phyloP scores from a whole-genome alignment of 2,888 invertebrate genomes.

The Listrodromus nycthemerus region DNA sequence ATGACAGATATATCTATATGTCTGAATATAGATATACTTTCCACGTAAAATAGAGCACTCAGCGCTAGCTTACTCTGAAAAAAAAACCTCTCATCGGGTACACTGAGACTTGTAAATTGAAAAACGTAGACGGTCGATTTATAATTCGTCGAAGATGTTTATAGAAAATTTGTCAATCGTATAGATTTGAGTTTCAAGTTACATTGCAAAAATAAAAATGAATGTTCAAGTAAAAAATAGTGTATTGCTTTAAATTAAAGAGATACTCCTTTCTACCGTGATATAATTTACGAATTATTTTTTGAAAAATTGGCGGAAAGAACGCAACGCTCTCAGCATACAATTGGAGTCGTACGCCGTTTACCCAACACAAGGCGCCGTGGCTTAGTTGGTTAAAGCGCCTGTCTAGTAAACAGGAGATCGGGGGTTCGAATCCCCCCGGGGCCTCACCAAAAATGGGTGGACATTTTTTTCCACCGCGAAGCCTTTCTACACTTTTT shows the following conservation, averaged over 20 bases:
- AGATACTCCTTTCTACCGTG: neutral
- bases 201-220: neutral
- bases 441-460: conserved; percentile 84
- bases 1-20: too few species aligned
- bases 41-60: too few species aligned
- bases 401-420: conserved; percentile 90
- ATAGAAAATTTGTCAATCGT: neutral
- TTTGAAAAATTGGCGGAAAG: neutral
- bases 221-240: neutral
- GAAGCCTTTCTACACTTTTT: neutral
- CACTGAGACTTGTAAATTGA: neutral
- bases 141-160: neutral
- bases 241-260: too few species aligned
- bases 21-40: too few species aligned
- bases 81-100: neutral
- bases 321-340: neutral
- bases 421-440: conserved; percentile 89
- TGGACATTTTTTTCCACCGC: conserved; percentile 32
- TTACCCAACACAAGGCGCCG: conserved; percentile 85
- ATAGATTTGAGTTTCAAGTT: neutral
- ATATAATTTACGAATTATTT: neutral
- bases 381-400: conserved; percentile 93
- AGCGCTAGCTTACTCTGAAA: too few species aligned
- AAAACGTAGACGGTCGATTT: neutral
- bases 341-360: conserved; percentile 18